These are phyloP conservation scores for Ceryle rudis DNA, from an alignment of 2,797 vertebrate genomes.

Conservation along the genomic window DNA sequence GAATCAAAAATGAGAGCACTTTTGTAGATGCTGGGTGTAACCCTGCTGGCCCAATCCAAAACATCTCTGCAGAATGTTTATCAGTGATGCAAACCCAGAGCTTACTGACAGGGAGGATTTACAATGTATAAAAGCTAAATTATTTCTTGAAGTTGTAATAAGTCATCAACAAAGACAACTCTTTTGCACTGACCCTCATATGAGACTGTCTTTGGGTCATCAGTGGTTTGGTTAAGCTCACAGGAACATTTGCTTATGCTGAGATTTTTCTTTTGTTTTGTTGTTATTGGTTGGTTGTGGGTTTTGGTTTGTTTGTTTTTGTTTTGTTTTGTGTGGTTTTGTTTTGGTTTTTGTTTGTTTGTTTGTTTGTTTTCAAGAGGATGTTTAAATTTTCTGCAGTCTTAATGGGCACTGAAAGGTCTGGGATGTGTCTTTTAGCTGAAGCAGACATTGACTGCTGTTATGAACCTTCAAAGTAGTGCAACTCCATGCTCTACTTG, in stretches of 20 bases:
- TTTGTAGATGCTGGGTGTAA: not conserved
- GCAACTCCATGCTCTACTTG: not conserved
- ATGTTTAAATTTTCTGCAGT: constrained; percentile 36
- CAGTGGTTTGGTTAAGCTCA: constrained; percentile 24
- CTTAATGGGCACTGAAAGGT: constrained; percentile 25
- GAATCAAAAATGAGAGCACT: not conserved
- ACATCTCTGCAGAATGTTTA: not conserved
- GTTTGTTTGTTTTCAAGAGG: constrained; percentile 6
- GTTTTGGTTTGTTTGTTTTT: not conserved
- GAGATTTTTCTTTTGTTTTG: not conserved
- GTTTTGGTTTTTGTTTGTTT: too few species aligned
- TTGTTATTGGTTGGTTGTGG: too few species aligned
- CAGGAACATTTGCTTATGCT: not conserved
- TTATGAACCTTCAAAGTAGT: not conserved
- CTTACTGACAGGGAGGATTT: not conserved
- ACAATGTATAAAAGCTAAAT: not conserved
- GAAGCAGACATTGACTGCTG: not conserved
- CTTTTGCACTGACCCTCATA: not conserved
- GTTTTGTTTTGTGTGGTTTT: too few species aligned
- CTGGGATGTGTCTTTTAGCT: constrained; percentile 27
- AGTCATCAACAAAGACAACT: not conserved
- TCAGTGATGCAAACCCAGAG: not conserved
- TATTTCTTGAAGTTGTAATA: not conserved
- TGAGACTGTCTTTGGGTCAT: not conserved
- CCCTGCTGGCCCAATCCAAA: not conserved